A percentile compares a stretch with the other conserved stretches of the same genome.
Evolutionary conservation across 2,113 vertebrate genomes (phyloP).

Genomic region (Pan troglodytes): NHGRI_mPanTro3-v2.1_pri NC_072410.2:73173501-73174000

Average conservation of each 20-base stretch:
- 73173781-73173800: background rate
- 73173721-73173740: background rate
- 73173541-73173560: background rate
- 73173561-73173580: background rate
- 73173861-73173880: background rate
- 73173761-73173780: background rate
- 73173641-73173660: background rate
- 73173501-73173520: background rate
- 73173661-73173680: background rate
- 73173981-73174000: background rate
- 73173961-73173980: background rate
- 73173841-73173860: background rate
- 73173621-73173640: background rate
- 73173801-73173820: background rate
- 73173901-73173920: background rate
- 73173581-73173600: background rate
- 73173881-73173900: background rate
- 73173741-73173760: background rate
- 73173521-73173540: background rate
- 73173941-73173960: background rate
- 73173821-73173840: background rate
- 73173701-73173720: background rate
- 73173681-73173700: background rate
- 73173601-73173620: background rate
- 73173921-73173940: background rate